Base-by-base conservation (phyloP, 2,888 invertebrate species). In the Conops quadrifasciatus region DNA sequence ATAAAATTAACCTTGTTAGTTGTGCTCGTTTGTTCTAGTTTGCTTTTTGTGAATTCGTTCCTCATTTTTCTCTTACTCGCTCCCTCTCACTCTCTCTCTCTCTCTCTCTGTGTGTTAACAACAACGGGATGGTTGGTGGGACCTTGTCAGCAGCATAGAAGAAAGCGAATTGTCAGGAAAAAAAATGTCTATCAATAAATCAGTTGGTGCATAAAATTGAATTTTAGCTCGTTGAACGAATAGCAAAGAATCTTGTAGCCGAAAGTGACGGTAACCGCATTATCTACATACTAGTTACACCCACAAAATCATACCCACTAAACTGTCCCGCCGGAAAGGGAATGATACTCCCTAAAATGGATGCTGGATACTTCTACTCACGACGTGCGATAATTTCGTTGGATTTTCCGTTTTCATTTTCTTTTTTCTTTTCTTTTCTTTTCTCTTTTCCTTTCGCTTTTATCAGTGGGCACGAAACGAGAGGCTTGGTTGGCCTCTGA, bases 1-100 rank as follows among this genome's bases (percentile, higher is more conserved):
- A 80, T 81, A 81, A 84, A 84, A 84, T 84, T 84, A 84, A 84
- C 85, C 84, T 84, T 83, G 84, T 85, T 84, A 85, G 80, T 36
- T 64, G 70, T 76, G 77, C 78, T 80, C 79, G 79, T 80, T 79
- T 79, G 78, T 76, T 74, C 74, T 70, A 74, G 78, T 79, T 78
- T 74, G 45, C 53, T 71, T 74, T 74, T 74, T 72, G 63, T 71
- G 9, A 36, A 36, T 36, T 36, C 9, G 36, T 36, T 9, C 36
- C 9, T 36, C 9, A 4, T 36, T 9, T 36, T 9, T 36, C 36
- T 36, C 36, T 9, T 9, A 4, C 36, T 9, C 36, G 5, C 36
- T 7, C 71, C 67, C 45, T 60, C 73, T 36, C 30, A 21, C 43
- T 53, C 53, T 62, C 72, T 70, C 71, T 53, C 66, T 16, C 11